Evolutionary conservation across 2,888 invertebrate genomes (phyloP).

Genomic region (Brachypalpus laphriformis): DNA sequence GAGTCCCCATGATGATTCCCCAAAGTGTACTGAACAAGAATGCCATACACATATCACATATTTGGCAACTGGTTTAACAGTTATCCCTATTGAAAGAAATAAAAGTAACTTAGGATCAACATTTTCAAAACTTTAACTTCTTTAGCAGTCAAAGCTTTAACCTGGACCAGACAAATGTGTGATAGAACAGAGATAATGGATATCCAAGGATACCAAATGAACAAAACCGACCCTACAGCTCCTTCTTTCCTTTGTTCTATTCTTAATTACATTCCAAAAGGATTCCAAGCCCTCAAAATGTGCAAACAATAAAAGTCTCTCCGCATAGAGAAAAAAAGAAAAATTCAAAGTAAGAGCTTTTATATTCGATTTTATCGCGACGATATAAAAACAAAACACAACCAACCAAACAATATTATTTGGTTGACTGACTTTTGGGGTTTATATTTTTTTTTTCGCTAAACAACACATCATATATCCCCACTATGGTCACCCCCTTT

Average conservation of each 20-base stretch:
- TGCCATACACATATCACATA: no score
- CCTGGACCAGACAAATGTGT: background rate
- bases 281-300: constrained; percentile 9
- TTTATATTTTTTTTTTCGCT: constrained; percentile 4
- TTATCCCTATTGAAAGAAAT: no score
- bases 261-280: constrained; percentile 39
- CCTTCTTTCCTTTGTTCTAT: constrained; percentile 13
- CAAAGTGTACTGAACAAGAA: no score
- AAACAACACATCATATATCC: constrained; percentile 34
- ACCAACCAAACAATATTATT: constrained; percentile 24
- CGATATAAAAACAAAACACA: background rate
- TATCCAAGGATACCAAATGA: constrained; percentile 6
- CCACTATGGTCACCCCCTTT: background rate
- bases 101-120: no score
- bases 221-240: background rate
- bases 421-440: constrained; percentile 36
- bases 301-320: constrained; percentile 21
- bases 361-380: constrained; percentile 34
- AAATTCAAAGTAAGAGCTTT: constrained; percentile 11
- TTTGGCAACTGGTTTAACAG: no score
- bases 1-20: no score
- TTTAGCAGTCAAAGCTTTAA: no score
- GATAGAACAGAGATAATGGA: background rate
- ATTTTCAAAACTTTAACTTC: no score
- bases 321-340: background rate